phyloP scores from a whole-genome alignment of 2,113 vertebrate species.

The Bujurquina vittata region DNA sequence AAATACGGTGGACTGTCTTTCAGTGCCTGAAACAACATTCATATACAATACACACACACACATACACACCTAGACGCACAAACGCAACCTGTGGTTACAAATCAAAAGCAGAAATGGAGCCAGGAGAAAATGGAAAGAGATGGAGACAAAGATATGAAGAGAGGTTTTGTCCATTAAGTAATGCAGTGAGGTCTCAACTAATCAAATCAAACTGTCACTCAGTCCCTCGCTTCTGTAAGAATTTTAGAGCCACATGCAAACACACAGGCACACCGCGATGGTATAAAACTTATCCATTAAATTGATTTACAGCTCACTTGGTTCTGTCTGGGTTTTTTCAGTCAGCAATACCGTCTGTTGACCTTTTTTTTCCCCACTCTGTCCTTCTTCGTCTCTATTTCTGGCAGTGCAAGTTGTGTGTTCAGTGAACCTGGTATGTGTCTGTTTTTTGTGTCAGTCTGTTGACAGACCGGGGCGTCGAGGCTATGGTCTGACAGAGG shows the following conservation, averaged over 20 bases:
- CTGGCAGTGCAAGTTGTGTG: slow-evolving; percentile 8
- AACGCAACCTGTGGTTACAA: slow-evolving; percentile 28
- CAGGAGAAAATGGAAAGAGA: slow-evolving; percentile 38
- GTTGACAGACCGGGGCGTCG: slow-evolving; percentile 37
- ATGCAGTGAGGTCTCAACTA: slow-evolving; percentile 43
- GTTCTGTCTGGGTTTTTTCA: slow-evolving; percentile 36
- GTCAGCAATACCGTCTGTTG: slow-evolving; percentile 38
- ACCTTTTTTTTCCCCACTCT: slow-evolving; percentile 13
- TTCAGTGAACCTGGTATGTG: slow-evolving; percentile 41
- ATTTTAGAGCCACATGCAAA: slow-evolving; percentile 17
- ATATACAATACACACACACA: background rate
- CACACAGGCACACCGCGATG: background rate
- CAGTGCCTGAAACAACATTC: background rate
- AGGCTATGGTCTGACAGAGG: slow-evolving; percentile 33
- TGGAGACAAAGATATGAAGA: slow-evolving; percentile 37
- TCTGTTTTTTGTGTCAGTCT: slow-evolving; percentile 38
- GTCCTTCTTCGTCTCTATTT: slow-evolving; percentile 26
- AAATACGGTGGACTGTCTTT: background rate
- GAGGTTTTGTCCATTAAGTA: slow-evolving; percentile 59
- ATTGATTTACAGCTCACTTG: slow-evolving; percentile 28
- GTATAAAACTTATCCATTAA: slow-evolving; percentile 24
- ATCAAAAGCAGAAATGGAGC: slow-evolving; percentile 47
- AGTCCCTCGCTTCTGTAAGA: slow-evolving; percentile 15
- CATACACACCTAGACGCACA: slow-evolving; percentile 11
- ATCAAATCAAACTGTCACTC: slow-evolving; percentile 55